Evolutionary conservation across 2,797 vertebrate species (phyloP), one percentile per base, ranked within the genome.

Genomic region (Meriones psammophilus): DNA sequence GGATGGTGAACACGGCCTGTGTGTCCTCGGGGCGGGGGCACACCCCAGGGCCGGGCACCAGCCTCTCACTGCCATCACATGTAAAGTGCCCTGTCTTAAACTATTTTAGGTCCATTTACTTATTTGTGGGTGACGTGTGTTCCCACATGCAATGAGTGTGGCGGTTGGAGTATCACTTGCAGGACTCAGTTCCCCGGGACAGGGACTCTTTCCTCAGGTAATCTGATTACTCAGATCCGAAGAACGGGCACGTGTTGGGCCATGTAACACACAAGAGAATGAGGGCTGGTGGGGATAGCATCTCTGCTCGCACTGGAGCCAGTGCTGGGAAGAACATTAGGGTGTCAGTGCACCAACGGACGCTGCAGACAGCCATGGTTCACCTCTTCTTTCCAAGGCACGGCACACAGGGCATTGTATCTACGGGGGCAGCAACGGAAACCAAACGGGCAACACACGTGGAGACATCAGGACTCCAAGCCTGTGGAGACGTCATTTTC

Each of bases 1-100:
- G 0, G 12, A 33, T 18, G 4, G 0, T 17, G 71, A 86, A 13
- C 28, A 26, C 0, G 26, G 46, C 10, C 9, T 0, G 3, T 2
- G 28, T 24, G 28, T 28, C 4, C 26, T 14, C 13, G 54, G 8
- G 8, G n/a, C 0, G 1, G 76, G 30, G 3, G 30, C 56, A 1
- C 26, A 39, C 26, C 60, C 50, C 0, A 2, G 13, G 46, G 17
- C 36, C 0, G 24, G 13, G 9, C 7, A 3, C 42, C 42, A 42
- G 42, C 42, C 5, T 42, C 42, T 42, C 42, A 42, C 42, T 42
- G 42, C 42, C 42, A 42, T 42, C 42, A 42, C 42, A 42, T 5
- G 5, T 4, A 42, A 42, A 5, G 42, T 14, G 1, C 13, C 26
- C 36, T 1, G 5, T 18, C 76, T 88, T 17, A 4, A 0, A 36